Evolutionary conservation across 1,140 invertebrate genomes (phyloP), one percentile per base, ranked within the genome.

Genomic region (Drosophila eugracilis): DNA sequence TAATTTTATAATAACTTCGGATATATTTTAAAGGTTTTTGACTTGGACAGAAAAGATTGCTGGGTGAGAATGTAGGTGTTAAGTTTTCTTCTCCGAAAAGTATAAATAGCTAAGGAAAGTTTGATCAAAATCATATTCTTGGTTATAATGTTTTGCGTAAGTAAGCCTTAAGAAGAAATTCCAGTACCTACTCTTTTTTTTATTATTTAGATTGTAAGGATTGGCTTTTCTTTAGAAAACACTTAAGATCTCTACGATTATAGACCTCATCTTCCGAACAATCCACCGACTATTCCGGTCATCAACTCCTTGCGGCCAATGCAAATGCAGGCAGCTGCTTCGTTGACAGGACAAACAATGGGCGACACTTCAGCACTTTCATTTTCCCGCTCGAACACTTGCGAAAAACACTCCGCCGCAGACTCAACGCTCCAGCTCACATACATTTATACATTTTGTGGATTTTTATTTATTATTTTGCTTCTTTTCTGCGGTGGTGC

Each of bases 381-480:
- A 84, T 78, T 85, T 84, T 83, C 73, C 79, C 62, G 75, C 55
- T 54, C 70, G 69, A 78, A 78, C 75, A 78, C 65, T 65, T 63
- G 59, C 71, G 24, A 32, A 63, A 55, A 75, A 59, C 50, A 81
- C 53, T 48, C 28, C 42, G 32, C 49, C 63, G 21, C 52, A 76
- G 67, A 60, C 54, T 70, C 37, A 19, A 52, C 53, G 54, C 42
- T 37, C 17, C 21, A 49, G 26, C 19, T 58, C 30, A 55, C 50
- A 55, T 14, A 44, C 36, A 85, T 88, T 81, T 88, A 55, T 14
- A 44, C 36, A 85, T 88, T 81, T 88, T 71, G 53, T 41, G 59
- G 57, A 88, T 83, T 86, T 88, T 88, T 88, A 88, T 86, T 86
- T 88, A 88, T 86, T 86, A 88, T 86, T 86, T 70, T 69, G 39